Evolutionary conservation across 2,888 invertebrate genomes (phyloP).

Genomic region (Agonopterix heracliana): DNA sequence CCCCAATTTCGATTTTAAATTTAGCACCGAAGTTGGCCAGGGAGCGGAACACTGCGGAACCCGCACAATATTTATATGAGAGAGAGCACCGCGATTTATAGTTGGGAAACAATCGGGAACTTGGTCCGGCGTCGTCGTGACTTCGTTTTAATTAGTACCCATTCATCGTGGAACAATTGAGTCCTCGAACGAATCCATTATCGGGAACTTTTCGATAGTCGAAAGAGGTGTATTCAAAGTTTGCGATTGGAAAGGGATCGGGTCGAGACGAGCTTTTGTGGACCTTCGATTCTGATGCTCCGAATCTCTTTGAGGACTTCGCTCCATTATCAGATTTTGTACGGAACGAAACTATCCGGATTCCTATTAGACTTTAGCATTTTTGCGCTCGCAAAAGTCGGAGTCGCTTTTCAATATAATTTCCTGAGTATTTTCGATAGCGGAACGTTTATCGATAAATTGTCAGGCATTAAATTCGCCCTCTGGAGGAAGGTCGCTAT

Average conservation of each 20-base stretch:
- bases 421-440: conserved; percentile 37
- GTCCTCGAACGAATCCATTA: conserved; percentile 73
- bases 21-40: conserved; percentile 60
- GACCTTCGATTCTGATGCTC: conserved; percentile 36
- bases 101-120: conserved; percentile 67
- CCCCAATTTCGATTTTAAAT: conserved; percentile 63
- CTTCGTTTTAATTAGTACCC: conserved; percentile 77
- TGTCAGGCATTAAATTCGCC: conserved; percentile 40
- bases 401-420: conserved; percentile 22
- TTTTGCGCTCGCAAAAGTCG: neutral
- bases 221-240: conserved; percentile 71
- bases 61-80: conserved; percentile 68
- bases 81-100: conserved; percentile 63
- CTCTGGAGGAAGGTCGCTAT: conserved; percentile 34
- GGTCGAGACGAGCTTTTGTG: conserved; percentile 38
- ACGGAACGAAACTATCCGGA: conserved; percentile 6
- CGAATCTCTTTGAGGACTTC: conserved; percentile 15
- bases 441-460: conserved; percentile 40
- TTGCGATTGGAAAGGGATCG: conserved; percentile 56
- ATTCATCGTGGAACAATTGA: conserved; percentile 74
- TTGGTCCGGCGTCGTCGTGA: conserved; percentile 67
- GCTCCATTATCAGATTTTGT: conserved; percentile 9
- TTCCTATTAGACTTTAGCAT: neutral
- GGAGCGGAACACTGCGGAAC: conserved; percentile 34
- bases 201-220: conserved; percentile 73